A percentile compares a stretch with the other conserved stretches of the same genome.
Evolutionary conservation across 2,888 invertebrate species (phyloP).

Genomic region (Formica aserva): DNA sequence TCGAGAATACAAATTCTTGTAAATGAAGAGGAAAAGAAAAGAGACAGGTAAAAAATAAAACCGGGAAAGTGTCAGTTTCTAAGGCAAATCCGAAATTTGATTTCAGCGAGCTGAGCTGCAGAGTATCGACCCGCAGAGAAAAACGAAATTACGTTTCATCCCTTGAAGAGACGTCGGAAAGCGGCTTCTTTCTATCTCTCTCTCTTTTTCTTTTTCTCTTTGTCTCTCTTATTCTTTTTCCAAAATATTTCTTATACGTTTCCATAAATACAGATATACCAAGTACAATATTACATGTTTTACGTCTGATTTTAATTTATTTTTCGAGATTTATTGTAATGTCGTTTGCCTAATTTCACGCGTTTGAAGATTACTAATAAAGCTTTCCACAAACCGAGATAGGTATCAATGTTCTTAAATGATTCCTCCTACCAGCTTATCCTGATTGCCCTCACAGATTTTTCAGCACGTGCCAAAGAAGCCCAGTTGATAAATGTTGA

Average conservation of each 20-base stretch:
- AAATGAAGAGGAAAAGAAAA: not conserved
- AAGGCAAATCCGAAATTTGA: slow-evolving; percentile 52
- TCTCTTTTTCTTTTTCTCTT: not conserved
- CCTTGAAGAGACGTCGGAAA: slow-evolving; percentile 6
- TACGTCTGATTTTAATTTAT: not conserved
- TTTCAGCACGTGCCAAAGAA: slow-evolving; percentile 64
- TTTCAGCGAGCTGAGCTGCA: slow-evolving; percentile 47
- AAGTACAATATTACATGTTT: not conserved
- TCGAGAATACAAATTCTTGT: slow-evolving; percentile 49
- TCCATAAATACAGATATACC: not conserved
- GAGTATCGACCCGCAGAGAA: slow-evolving; percentile 47
- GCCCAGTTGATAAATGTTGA: slow-evolving; percentile 47
- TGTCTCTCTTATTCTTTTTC: not conserved
- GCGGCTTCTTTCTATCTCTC: not conserved
- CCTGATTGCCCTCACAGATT: slow-evolving; percentile 67
- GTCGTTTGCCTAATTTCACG: slow-evolving; percentile 31
- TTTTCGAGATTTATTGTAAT: slow-evolving; percentile 9
- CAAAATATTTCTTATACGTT: not conserved
- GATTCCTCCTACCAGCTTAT: slow-evolving; percentile 61
- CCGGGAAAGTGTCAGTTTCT: slow-evolving; percentile 10
- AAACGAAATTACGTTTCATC: slow-evolving; percentile 29
- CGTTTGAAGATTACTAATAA: slow-evolving; percentile 52
- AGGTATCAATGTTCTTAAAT: slow-evolving; percentile 43
- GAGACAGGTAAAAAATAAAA: not conserved
- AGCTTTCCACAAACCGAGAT: slow-evolving; percentile 33